phyloP scores from a whole-genome alignment of 2,888 invertebrate genomes.

The Xestia ashworthii region DNA sequence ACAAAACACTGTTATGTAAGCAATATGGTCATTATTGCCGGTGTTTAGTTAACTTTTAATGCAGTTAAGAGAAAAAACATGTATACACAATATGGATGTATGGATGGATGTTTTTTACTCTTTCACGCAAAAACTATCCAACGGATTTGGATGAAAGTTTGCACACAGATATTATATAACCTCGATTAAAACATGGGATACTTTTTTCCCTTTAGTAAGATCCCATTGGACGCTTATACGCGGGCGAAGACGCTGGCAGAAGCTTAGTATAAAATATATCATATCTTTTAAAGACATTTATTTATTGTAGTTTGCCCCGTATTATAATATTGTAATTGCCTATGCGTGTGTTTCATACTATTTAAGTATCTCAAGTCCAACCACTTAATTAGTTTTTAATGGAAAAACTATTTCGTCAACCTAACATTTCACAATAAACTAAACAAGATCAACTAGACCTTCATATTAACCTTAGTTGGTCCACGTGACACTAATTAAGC shows the following conservation, averaged over 20 bases:
- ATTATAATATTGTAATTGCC: not conserved
- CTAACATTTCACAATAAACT: not conserved
- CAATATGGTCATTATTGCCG: not conserved
- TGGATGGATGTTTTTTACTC: too few species aligned
- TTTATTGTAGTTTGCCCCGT: not conserved
- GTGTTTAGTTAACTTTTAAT: not conserved
- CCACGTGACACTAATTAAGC: not conserved
- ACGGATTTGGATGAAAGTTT: too few species aligned
- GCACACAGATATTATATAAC: too few species aligned
- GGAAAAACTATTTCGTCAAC: not conserved
- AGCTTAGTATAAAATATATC: too few species aligned
- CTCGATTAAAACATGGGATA: too few species aligned
- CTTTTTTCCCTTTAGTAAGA: too few species aligned
- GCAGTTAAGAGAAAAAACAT: not conserved
- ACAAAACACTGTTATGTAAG: not conserved
- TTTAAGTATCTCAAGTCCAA: not conserved
- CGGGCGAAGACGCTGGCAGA: too few species aligned
- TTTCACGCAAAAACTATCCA: too few species aligned
- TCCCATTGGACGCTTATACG: too few species aligned
- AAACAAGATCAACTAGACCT: not conserved
- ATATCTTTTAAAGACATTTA: not conserved
- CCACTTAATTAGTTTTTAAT: not conserved
- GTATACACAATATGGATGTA: too few species aligned
- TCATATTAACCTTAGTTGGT: not conserved
- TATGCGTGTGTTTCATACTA: not conserved